Evolutionary conservation across 2,797 vertebrate species (phyloP).

Genomic region (Anabas testudineus): DNA sequence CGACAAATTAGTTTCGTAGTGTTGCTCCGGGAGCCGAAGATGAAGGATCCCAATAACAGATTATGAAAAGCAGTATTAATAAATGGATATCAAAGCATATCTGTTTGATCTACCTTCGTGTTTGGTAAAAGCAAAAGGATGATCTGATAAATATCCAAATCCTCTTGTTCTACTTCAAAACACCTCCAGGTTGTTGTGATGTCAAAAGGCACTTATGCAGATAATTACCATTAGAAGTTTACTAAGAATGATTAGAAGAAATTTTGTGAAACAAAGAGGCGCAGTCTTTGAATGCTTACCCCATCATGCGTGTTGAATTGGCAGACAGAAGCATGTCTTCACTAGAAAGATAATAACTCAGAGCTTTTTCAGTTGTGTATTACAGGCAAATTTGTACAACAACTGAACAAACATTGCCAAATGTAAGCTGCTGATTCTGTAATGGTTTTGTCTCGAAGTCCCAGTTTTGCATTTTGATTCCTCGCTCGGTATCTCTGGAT

Average conservation of each 20-base stretch:
- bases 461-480: slow-evolving; percentile 6
- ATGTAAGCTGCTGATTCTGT: slow-evolving; percentile 9
- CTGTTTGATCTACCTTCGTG: slow-evolving; percentile 17
- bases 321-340: background rate
- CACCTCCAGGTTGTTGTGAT: background rate
- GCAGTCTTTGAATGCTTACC: slow-evolving; percentile 7
- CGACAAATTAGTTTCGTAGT: slow-evolving; percentile 45
- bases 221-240: slow-evolving; percentile 13
- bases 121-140: slow-evolving; percentile 26
- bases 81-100: slow-evolving; percentile 28
- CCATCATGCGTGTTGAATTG: slow-evolving; percentile 8
- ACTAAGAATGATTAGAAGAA: slow-evolving; percentile 4
- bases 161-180: slow-evolving; percentile 24
- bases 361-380: background rate
- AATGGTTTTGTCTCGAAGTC: slow-evolving; percentile 5
- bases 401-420: slow-evolving; percentile 11
- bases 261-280: background rate
- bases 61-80: slow-evolving; percentile 37
- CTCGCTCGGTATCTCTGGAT: background rate
- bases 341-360: background rate
- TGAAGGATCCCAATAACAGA: slow-evolving; percentile 33
- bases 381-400: slow-evolving; percentile 7
- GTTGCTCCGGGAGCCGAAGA: slow-evolving; percentile 18
- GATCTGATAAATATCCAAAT: slow-evolving; percentile 32
- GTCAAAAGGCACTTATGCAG: slow-evolving; percentile 15